Evolutionary conservation across 2,888 invertebrate species (phyloP), one percentile per base, ranked within the genome.

Genomic region (Coecobrya sp.): DNA sequence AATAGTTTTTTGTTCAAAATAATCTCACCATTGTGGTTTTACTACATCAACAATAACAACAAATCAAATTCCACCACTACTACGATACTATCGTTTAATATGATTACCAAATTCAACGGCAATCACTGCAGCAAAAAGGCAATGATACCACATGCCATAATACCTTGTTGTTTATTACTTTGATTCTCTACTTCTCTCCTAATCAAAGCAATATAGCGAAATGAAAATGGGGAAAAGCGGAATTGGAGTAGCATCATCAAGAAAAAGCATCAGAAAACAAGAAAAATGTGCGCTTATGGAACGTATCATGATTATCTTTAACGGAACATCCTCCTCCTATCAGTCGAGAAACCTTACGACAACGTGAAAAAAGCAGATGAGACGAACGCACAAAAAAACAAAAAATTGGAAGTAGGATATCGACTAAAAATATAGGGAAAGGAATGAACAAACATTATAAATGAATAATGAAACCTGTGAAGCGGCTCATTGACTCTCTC

Each of bases 391-490:
- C n/a, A 62, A 62, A 30, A 70, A 70, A 27, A 45, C 19, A 45
- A 13, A 52, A n/a, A 27, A 16, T 52, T 7, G 79, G 11, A 42
- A 73, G 30, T n/a, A 55, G 30, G 25, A 70, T 25, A 70, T 49
- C 10, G 49, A 10, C 68, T 25, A 70, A 27, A 89, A 65, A 16
- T 7, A 11, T 22, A 30, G 36, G 42, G 0, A 22, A 42, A 42
- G 42, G 36, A 73, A 73, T 52, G 70, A 89, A 65, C 45, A 89
- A 59, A 85, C 89, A 85, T 84, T 84, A 73, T 89, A 84, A 89
- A 89, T 89, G 89, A 89, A 62, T 89, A 84, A 89, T 89, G 89
- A 89, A 89, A 27, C 36, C 10, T 62, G 84, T 85, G 89, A 25
- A 84, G 59, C 49, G 84, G 84, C 70, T 89, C 84, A 89, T 89